Conservation (phyloP, 1,140 invertebrate species). For the Drosophila setifemur region DNA sequence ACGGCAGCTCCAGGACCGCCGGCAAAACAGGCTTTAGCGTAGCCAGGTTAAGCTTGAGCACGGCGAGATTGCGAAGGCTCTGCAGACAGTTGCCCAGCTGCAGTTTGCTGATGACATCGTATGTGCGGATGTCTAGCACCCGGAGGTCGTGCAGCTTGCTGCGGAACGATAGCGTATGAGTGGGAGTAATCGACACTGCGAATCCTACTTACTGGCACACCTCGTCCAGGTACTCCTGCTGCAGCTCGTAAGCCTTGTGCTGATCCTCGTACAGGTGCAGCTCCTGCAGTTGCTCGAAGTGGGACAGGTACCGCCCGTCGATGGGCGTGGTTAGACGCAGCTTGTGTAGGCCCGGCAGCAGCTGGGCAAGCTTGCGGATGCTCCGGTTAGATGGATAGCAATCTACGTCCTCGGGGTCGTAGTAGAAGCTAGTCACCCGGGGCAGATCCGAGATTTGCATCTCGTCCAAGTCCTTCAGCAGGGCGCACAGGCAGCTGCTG, state of each 20-base stretch:
- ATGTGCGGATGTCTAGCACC: constrained; percentile 66
- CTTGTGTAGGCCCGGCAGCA: constrained; percentile 56
- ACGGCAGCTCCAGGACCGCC: constrained; percentile 52
- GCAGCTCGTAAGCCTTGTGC: constrained; percentile 64
- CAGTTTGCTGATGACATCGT: constrained; percentile 59
- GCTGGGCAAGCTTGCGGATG: constrained; percentile 51
- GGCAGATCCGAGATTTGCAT: constrained; percentile 62
- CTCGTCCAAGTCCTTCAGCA: constrained; percentile 62
- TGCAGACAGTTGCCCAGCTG: constrained; percentile 53
- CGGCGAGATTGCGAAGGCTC: constrained; percentile 46
- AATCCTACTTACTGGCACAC: constrained; percentile 48
- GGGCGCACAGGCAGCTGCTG: constrained; percentile 54
- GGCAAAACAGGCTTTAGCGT: constrained; percentile 56
- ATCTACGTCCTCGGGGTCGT: constrained; percentile 66
- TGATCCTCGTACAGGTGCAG: constrained; percentile 69
- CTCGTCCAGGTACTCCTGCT: constrained; percentile 66
- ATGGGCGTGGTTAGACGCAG: constrained; percentile 66
- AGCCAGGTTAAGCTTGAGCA: constrained; percentile 66
- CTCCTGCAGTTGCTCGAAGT: constrained; percentile 62
- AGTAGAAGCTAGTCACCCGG: constrained; percentile 52
- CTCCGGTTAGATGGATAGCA: constrained; percentile 65
- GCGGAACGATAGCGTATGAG: background rate
- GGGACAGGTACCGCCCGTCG: constrained; percentile 52
- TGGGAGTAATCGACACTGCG: background rate
- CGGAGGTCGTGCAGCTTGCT: constrained; percentile 49